These are phyloP conservation scores for Hemicentrotus pulcherrimus DNA, from an alignment of 35 echinoderm and acorn worm genomes.

Conservation along the genomic window DNA sequence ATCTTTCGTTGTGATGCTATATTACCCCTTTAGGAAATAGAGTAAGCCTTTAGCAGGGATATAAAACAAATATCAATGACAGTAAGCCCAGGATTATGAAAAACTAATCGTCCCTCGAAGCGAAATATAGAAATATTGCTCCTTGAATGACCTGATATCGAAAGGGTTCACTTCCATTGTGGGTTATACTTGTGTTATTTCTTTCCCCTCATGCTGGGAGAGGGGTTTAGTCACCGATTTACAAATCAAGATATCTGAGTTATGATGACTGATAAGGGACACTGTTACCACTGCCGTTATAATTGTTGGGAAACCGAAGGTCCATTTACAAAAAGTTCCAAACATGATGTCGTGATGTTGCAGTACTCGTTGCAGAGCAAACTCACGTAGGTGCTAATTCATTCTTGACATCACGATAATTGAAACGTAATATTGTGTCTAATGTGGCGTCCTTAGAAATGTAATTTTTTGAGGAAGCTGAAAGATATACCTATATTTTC, in stretches of 20 bases:
- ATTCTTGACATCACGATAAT: no score
- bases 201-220: neutral
- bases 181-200: neutral
- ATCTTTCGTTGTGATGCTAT: neutral
- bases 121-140: neutral
- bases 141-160: neutral
- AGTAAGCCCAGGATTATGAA: neutral
- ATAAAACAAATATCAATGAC: conserved; percentile 5
- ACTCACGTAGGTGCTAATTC: no score
- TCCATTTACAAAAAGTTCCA: neutral
- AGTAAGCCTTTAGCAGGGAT: conserved; percentile 3
- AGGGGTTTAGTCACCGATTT: neutral
- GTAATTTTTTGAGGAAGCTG: no score
- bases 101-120: neutral
- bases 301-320: neutral
- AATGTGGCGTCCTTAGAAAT: no score
- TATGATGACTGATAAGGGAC: neutral
- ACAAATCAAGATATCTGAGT: neutral
- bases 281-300: neutral
- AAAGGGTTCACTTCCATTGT: neutral
- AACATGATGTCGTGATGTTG: neutral
- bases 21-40: conserved; percentile 4
- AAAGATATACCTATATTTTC: no score
- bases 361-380: neutral
- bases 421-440: no score